These are phyloP conservation scores for Leptopilina boulardi DNA, from an alignment of 1,140 invertebrate genomes.

Conservation along the genomic window DNA sequence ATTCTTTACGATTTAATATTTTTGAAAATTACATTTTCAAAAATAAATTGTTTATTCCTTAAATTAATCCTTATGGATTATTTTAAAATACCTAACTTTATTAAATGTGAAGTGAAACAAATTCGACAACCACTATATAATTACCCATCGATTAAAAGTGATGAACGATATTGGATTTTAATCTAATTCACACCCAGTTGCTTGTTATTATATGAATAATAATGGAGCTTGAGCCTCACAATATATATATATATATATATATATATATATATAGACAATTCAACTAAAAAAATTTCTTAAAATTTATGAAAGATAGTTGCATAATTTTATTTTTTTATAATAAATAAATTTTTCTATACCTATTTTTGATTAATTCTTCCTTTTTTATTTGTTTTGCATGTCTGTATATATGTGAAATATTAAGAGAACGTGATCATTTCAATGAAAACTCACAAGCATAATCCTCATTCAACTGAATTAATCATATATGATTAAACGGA, in stretches of 20 bases:
- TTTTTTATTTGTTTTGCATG: too few species aligned
- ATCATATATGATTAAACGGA: background rate
- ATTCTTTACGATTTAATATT: background rate
- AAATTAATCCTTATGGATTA: too few species aligned
- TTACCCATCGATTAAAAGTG: background rate
- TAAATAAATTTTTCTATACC: background rate
- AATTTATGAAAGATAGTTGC: too few species aligned
- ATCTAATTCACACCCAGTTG: background rate
- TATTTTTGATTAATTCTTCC: too few species aligned
- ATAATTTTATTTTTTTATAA: background rate
- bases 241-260: background rate
- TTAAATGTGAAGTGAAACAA: background rate
- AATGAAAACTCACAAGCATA: background rate
- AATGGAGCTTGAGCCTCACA: background rate
- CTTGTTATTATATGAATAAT: conserved; percentile 17
- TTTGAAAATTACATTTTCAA: too few species aligned
- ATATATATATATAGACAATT: too few species aligned
- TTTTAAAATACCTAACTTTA: too few species aligned
- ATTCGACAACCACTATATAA: background rate
- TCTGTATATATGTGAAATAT: background rate
- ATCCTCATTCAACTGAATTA: background rate
- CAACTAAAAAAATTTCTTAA: too few species aligned
- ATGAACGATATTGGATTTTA: conserved; percentile 19
- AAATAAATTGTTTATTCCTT: too few species aligned
- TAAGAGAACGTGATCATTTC: conserved; percentile 2